These are phyloP conservation scores for Pterobdella sp. DNA, from an alignment of 2,888 invertebrate species.

Conservation along the genomic window DNA sequence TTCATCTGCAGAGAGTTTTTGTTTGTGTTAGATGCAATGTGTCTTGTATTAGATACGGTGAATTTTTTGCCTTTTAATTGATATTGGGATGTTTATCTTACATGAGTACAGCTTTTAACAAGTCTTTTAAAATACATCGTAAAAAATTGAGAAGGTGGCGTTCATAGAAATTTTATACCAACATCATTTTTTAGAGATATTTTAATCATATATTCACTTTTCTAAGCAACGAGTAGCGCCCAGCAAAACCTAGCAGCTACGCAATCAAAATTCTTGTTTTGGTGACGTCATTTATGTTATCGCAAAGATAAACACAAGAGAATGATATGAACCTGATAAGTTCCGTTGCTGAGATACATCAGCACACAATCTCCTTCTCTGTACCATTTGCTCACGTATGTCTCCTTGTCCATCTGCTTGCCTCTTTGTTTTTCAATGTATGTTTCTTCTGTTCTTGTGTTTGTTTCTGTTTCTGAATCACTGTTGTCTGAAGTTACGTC, in stretches of 20 bases:
- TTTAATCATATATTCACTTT: no score
- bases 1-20: constrained; percentile 46
- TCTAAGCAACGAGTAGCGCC: no score
- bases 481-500: background rate
- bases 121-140: background rate
- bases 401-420: background rate
- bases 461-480: background rate
- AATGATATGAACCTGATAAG: background rate
- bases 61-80: no score
- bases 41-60: no score
- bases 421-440: background rate
- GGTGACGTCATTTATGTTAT: no score
- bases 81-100: no score
- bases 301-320: background rate
- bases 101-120: no score
- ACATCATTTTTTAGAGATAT: no score
- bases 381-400: constrained; percentile 45
- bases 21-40: background rate
- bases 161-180: no score
- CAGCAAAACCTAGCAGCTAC: no score
- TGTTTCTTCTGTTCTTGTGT: background rate
- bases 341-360: constrained; percentile 45
- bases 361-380: constrained; percentile 51
- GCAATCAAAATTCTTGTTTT: no score
- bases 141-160: background rate